phyloP scores from a whole-genome alignment of 2,888 invertebrate species.

The Esperia sulphurella region DNA sequence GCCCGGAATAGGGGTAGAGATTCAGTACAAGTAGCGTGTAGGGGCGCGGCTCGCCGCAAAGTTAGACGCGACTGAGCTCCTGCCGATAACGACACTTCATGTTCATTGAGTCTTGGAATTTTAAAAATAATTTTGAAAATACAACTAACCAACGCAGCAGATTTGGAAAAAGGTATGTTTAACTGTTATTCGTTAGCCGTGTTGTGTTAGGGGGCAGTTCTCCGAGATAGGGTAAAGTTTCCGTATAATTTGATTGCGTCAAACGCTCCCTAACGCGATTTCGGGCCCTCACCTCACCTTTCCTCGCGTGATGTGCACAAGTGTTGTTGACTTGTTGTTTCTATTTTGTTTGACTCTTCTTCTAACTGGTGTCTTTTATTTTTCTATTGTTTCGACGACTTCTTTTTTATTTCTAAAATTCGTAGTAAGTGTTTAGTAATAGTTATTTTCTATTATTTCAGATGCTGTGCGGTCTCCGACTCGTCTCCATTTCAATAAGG shows the following conservation, averaged over 20 bases:
- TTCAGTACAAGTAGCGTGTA: conserved; percentile 78
- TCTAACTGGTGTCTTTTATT: conserved; percentile 28
- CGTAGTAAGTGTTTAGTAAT: conserved; percentile 15
- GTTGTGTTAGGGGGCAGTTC: neutral
- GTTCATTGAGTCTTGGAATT: conserved; percentile 41
- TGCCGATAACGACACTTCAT: conserved; percentile 64
- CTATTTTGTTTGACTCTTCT: conserved; percentile 56
- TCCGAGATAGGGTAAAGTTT: conserved; percentile 24
- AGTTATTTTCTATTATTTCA: conserved; percentile 35
- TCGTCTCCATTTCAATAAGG: conserved; percentile 21
- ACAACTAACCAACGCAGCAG: conserved; percentile 11
- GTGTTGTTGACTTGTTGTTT: conserved; percentile 70
- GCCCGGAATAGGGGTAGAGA: conserved; percentile 78
- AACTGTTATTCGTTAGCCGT: conserved; percentile 13
- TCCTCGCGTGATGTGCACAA: conserved; percentile 55
- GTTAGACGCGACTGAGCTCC: conserved; percentile 77
- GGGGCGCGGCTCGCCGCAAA: conserved; percentile 79
- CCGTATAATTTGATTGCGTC: conserved; percentile 56
- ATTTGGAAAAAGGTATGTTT: conserved; percentile 46
- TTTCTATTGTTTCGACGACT: conserved; percentile 24
- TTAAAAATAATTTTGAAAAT: conserved; percentile 32
- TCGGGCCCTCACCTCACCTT: conserved; percentile 50
- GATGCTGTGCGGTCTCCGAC: conserved; percentile 24
- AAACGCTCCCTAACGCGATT: conserved; percentile 56
- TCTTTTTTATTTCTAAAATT: conserved; percentile 20